Evolutionary conservation across 2,888 invertebrate species (phyloP).

Genomic region (Adela reaumurella): DNA sequence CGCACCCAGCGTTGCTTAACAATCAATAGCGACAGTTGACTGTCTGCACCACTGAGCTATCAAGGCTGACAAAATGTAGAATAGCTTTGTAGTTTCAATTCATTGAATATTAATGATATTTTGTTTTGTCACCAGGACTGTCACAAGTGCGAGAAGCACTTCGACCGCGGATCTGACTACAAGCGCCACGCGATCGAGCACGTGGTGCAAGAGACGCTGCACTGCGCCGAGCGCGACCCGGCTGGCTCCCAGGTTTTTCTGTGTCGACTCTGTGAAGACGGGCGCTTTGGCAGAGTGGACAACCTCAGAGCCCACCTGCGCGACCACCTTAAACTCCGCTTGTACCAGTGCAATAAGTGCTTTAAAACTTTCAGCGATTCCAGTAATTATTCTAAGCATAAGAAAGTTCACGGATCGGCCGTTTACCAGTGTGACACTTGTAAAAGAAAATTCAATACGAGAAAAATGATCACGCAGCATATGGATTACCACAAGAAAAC

Average conservation of each 20-base stretch:
- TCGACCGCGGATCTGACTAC: conserved; percentile 40
- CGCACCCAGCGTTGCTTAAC: no score
- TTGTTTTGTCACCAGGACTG: conserved; percentile 24
- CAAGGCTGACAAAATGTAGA: no score
- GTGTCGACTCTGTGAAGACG: conserved; percentile 34
- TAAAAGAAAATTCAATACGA: conserved; percentile 44
- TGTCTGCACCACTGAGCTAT: no score
- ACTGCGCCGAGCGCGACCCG: conserved; percentile 30
- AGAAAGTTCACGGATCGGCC: conserved; percentile 39
- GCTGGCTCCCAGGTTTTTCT: conserved; percentile 30
- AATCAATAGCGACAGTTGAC: no score
- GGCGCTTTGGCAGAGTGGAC: conserved; percentile 34
- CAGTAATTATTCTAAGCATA: conserved; percentile 50
- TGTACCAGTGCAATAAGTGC: conserved; percentile 46
- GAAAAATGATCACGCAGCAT: conserved; percentile 41
- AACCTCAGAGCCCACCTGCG: conserved; percentile 44
- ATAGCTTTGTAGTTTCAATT: conserved; percentile 4
- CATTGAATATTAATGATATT: not conserved
- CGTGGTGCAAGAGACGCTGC: conserved; percentile 34
- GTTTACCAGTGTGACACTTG: conserved; percentile 45
- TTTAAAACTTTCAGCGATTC: conserved; percentile 49
- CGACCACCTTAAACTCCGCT: conserved; percentile 43
- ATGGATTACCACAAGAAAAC: conserved; percentile 41
- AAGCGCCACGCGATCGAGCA: conserved; percentile 50
- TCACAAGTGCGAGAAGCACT: conserved; percentile 35